Conservation (phyloP, 2,797 vertebrate genomes). For the Crocodylus rhombifer region DNA sequence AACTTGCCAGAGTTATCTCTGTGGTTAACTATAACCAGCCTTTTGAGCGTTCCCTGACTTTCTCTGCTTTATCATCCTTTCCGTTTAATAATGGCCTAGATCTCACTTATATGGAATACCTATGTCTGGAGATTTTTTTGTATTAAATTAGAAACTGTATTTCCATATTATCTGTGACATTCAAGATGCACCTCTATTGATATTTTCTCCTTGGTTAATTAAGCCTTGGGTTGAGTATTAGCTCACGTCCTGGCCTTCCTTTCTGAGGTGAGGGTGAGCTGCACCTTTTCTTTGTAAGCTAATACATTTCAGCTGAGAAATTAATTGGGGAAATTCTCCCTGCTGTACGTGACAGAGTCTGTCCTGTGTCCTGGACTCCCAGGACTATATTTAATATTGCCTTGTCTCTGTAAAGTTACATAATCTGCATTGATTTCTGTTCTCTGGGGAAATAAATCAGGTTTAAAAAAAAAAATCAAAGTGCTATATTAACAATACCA, state of each 20-base stretch:
- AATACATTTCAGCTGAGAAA: slow-evolving; percentile 34
- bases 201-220: slow-evolving; percentile 77
- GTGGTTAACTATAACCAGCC: slow-evolving; percentile 6
- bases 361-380: not conserved
- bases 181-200: slow-evolving; percentile 70
- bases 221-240: slow-evolving; percentile 68
- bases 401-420: slow-evolving; percentile 17
- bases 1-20: slow-evolving; percentile 12
- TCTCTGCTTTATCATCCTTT: slow-evolving; percentile 35
- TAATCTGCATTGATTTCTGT: slow-evolving; percentile 21
- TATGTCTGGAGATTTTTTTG: slow-evolving; percentile 56
- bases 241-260: slow-evolving; percentile 55
- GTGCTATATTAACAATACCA: not conserved
- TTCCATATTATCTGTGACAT: slow-evolving; percentile 76
- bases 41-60: slow-evolving; percentile 35
- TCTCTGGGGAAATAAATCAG: slow-evolving; percentile 11
- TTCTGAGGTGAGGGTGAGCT: slow-evolving; percentile 53
- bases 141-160: slow-evolving; percentile 73
- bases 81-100: slow-evolving; percentile 66
- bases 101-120: slow-evolving; percentile 65
- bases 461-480: not conserved
- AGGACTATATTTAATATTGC: slow-evolving; percentile 28
- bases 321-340: slow-evolving; percentile 20
- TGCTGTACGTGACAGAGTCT: not conserved
- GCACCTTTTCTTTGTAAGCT: not conserved